Percentiles rank a stretch among this genome's conserved stretches.
phyloP scores from a whole-genome alignment of 2,888 invertebrate species.

The Limnephilus lunatus region DNA sequence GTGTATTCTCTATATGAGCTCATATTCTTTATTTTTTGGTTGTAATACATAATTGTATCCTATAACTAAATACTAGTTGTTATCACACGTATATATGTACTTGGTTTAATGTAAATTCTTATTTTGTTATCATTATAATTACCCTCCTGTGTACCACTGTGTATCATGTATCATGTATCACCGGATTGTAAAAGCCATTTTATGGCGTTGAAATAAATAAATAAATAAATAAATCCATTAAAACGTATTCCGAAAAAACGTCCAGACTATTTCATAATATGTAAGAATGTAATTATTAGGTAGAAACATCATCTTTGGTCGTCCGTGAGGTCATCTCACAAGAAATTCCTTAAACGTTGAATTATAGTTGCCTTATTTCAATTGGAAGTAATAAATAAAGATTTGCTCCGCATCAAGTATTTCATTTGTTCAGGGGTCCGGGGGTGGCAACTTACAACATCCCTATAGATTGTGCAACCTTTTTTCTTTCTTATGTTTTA shows the following conservation, averaged over 20 bases:
- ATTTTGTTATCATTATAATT: too few species aligned
- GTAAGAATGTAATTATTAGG: conserved; percentile 48
- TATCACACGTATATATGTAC: too few species aligned
- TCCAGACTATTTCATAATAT: conserved; percentile 33
- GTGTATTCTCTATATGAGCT: too few species aligned
- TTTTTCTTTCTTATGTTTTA: conserved; percentile 31
- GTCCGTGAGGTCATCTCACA: conserved; percentile 37
- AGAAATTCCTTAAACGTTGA: conserved; percentile 55
- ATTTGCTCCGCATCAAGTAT: conserved; percentile 56
- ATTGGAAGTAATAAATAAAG: conserved; percentile 64
- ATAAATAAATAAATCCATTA: too few species aligned
- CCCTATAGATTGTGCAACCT: conserved; percentile 1
- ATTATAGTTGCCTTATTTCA: conserved; percentile 63
- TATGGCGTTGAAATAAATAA: too few species aligned
- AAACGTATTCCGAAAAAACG: background rate
- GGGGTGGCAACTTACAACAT: conserved; percentile 11
- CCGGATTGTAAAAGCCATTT: too few species aligned
- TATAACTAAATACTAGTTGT: too few species aligned
- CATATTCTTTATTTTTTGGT: too few species aligned
- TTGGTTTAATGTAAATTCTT: too few species aligned
- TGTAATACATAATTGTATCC: too few species aligned
- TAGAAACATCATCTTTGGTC: background rate
- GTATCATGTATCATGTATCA: too few species aligned
- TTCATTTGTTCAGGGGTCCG: conserved; percentile 40
- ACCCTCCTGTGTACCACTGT: too few species aligned